Evolutionary conservation across 2,888 invertebrate species (phyloP), one percentile per base, ranked within the genome.

Genomic region (Rhagonycha fulva): DNA sequence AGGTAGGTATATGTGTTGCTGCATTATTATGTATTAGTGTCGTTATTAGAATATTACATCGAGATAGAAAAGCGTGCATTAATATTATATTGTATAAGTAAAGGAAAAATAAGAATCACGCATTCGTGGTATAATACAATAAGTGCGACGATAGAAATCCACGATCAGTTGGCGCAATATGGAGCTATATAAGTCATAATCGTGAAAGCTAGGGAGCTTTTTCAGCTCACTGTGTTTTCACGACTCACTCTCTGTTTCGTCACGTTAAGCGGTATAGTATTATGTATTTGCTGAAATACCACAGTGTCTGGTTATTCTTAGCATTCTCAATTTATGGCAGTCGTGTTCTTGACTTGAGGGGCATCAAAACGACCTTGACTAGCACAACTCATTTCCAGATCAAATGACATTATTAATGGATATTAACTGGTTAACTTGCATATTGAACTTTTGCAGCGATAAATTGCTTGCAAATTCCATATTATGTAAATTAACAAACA

Each of bases 251-350:
- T 77, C 77, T 78, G 81, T 80, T 80, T 81, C 81, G 80, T 81
- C 81, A 81, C 81, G 81, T 81, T 76, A 72, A 76, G 75, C 77
- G 79, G 76, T 76, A 74, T 75, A 72, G 78, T 77, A 81, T 80
- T 81, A 79, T 79, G 80, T 81, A 79, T 81, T 81, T 81, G 78
- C 76, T 79, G 78, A 80, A 79, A 80, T 81, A 79, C 81, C 81
- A 77, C 80, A 77, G 77, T 78, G 78, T 76, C 79, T 78, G 78
- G 77, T 78, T 80, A 80, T 80, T 79, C 79, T 78, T 78, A 78
- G 78, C 78, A 71, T 73, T 77, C 78, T 75, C 74, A 78, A 80
- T 80, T 80, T 80, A 79, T 79, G 63, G 79, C 76, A 75, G 77
- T 79, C 80, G 80, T 78, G 79, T 72, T 68, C 62, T 78, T 75